phyloP scores from a whole-genome alignment of 1,140 invertebrate species.

The Euglossa dilemma region DNA sequence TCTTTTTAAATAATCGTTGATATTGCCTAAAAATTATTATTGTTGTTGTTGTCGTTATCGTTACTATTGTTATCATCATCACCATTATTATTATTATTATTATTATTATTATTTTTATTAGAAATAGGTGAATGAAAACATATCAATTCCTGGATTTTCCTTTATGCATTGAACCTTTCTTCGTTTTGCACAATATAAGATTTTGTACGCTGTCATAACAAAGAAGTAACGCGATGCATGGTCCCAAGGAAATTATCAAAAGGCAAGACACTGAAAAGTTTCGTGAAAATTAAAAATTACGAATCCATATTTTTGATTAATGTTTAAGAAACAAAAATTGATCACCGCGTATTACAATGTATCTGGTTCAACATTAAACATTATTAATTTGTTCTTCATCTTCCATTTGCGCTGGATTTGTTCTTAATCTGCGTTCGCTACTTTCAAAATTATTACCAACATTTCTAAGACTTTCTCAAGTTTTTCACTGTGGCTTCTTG shows the following conservation, averaged over 20 bases:
- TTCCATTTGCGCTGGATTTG: background rate
- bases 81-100: too few relatives aligned
- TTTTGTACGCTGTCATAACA: background rate
- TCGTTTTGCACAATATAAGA: background rate
- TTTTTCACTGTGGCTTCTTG: background rate
- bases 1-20: background rate
- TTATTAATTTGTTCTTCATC: background rate
- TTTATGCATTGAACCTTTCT: background rate
- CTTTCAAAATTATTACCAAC: background rate
- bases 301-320: background rate
- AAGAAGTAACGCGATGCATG: slow-evolving; percentile 3
- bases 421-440: background rate
- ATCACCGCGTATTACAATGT: background rate
- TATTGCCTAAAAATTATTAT: background rate
- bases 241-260: slow-evolving; percentile 20
- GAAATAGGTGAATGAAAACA: background rate
- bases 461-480: background rate
- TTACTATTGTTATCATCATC: too few relatives aligned
- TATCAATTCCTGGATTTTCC: background rate
- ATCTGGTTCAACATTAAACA: background rate
- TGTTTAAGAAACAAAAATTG: background rate
- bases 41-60: too few relatives aligned
- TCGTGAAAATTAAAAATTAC: background rate
- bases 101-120: too few relatives aligned
- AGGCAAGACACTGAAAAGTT: background rate